Conservation (phyloP, 2,797 vertebrate genomes). For the Calcarius lapponicus region DNA sequence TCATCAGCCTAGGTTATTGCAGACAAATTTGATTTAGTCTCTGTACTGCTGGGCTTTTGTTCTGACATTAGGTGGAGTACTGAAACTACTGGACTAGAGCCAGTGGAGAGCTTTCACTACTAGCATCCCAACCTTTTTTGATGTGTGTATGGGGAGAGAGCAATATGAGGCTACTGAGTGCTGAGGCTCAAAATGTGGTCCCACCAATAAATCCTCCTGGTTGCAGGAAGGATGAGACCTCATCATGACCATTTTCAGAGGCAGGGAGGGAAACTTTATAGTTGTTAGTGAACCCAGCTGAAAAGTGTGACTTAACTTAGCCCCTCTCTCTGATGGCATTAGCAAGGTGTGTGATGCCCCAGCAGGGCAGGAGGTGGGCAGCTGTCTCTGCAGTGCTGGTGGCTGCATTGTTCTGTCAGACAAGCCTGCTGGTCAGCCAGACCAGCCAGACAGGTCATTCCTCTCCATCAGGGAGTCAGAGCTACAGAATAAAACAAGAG, state of each 20-base stretch:
- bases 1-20: not conserved
- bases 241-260: not conserved
- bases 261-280: not conserved
- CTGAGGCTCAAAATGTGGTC: not conserved
- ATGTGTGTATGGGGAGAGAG: not conserved
- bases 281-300: not conserved
- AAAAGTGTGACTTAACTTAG: not conserved
- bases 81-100: not conserved
- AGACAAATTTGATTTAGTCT: not conserved
- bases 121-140: not conserved
- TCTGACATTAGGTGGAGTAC: not conserved
- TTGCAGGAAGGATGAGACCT: not conserved
- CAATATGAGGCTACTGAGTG: not conserved
- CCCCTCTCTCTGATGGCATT: not conserved
- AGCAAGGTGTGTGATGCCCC: not conserved
- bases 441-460: not conserved
- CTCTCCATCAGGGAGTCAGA: not conserved
- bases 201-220: not conserved
- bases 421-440: not conserved
- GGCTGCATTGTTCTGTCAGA: not conserved
- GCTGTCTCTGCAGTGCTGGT: not conserved
- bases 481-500: not conserved
- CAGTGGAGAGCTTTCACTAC: not conserved
- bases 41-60: not conserved
- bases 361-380: not conserved